phyloP scores from a whole-genome alignment of 2,113 vertebrate species.

The Oncorhynchus clarkii region DNA sequence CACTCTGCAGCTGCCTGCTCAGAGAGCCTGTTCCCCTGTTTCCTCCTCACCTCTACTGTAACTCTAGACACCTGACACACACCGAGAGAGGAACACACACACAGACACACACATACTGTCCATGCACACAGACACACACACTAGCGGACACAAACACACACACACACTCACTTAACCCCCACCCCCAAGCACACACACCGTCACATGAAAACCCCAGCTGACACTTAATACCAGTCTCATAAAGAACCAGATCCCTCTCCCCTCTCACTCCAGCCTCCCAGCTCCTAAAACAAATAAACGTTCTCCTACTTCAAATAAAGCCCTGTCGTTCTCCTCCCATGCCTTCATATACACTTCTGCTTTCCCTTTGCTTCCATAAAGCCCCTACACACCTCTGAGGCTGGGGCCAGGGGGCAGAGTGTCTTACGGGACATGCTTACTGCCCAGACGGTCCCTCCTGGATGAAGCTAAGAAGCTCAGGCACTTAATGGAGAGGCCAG shows the following conservation, averaged over 20 bases:
- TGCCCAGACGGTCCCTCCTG: constrained; percentile 68
- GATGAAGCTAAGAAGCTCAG: constrained; percentile 58
- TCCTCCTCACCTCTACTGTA: constrained; percentile 25
- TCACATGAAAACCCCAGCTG: background rate
- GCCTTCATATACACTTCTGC: constrained; percentile 53
- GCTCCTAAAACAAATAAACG: constrained; percentile 65
- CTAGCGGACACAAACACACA: background rate
- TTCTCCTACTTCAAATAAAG: constrained; percentile 54
- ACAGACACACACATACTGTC: background rate
- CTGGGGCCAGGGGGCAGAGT: constrained; percentile 17
- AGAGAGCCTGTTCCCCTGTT: background rate
- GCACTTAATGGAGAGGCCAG: constrained; percentile 59
- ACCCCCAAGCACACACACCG: background rate
- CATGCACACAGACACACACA: background rate
- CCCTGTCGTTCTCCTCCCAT: constrained; percentile 27
- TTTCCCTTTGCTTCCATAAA: constrained; percentile 43
- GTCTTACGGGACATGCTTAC: constrained; percentile 39
- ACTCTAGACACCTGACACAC: constrained; percentile 15
- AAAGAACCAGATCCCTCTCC: constrained; percentile 38
- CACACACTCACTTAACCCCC: background rate
- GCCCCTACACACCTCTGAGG: constrained; percentile 46
- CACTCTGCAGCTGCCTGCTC: constrained; percentile 8
- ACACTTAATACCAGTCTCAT: constrained; percentile 48
- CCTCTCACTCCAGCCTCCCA: constrained; percentile 33
- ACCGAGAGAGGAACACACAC: background rate